A percentile compares a stretch with the other conserved stretches of the same genome.
Evolutionary conservation across 1,140 invertebrate species (phyloP).

Genomic region (Glomeris maerens): DNA sequence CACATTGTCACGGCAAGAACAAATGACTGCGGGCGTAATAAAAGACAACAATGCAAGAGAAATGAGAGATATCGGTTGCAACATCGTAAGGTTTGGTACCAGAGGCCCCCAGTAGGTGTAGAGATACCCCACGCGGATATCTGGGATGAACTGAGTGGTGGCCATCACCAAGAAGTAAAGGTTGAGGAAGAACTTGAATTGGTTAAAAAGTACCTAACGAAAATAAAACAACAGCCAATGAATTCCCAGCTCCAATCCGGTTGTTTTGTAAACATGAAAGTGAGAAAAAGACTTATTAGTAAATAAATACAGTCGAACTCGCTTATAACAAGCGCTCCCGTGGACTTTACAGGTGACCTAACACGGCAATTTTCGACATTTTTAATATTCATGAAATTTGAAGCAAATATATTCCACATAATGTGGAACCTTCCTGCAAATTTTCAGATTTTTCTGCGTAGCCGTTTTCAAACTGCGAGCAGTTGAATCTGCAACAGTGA

Average conservation of each 20-base stretch:
- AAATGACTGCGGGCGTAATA: conserved; percentile 53
- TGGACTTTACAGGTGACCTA: conserved; percentile 4
- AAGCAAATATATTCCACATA: too few species aligned
- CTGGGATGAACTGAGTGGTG: conserved; percentile 90
- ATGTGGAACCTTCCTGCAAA: too few species aligned
- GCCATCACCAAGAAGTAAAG: conserved; percentile 98
- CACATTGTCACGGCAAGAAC: conserved; percentile 89
- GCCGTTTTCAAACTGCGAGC: too few species aligned
- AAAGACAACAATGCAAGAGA: neutral
- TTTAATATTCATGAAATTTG: too few species aligned
- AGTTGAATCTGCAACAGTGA: neutral
- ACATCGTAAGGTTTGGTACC: conserved; percentile 35
- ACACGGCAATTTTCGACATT: too few species aligned
- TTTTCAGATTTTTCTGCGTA: too few species aligned
- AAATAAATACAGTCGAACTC: neutral
- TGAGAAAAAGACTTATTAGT: neutral
- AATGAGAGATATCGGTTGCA: neutral
- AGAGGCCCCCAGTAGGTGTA: conserved; percentile 99
- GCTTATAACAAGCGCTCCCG: conserved; percentile 2
- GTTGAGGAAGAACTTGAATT: conserved; percentile 98
- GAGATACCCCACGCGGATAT: conserved; percentile 87
- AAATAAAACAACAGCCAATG: conserved; percentile 18
- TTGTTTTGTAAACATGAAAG: conserved; percentile 5
- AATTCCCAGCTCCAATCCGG: neutral
- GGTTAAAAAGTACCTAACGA: conserved; percentile 78